Percentiles rank a stretch among this genome's conserved stretches.
Conservation (phyloP, 92 coral and sea anemone genomes). For the Hydrozoanthus gracilis region DNA sequence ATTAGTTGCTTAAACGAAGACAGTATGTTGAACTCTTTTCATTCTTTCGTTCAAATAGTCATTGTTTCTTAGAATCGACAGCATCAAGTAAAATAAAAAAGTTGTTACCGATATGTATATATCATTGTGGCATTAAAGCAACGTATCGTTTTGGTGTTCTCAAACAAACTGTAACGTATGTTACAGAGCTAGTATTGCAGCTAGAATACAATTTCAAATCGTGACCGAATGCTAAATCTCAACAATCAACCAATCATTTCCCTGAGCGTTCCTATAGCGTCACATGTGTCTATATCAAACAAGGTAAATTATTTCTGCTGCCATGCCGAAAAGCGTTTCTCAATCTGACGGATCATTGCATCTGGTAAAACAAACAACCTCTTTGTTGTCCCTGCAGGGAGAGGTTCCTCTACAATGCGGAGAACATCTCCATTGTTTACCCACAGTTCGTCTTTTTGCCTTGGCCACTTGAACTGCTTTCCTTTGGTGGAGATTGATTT, state of each 20-base stretch:
- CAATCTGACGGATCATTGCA: conserved; percentile 25
- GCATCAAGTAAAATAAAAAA: too few species aligned
- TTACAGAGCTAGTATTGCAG: conserved; percentile 2
- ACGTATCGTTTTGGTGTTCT: conserved; percentile 14
- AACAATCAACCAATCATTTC: conserved; percentile 1
- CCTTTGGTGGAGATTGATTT: conserved; percentile 5
- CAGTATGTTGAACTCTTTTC: background rate
- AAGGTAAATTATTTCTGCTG: conserved; percentile 18
- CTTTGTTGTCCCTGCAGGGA: conserved; percentile 25
- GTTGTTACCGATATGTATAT: background rate
- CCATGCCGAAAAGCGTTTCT: conserved; percentile 14
- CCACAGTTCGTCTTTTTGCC: conserved; percentile 40
- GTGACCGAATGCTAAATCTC: conserved; percentile 10
- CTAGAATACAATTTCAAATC: background rate
- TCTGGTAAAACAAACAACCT: conserved; percentile 11
- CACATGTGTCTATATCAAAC: background rate
- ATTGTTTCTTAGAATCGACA: background rate
- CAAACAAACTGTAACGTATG: conserved; percentile 19
- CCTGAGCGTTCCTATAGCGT: conserved; percentile 14
- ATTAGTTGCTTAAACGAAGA: conserved; percentile 11
- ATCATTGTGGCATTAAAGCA: background rate
- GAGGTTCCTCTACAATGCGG: conserved; percentile 32
- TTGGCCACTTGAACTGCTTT: conserved; percentile 39
- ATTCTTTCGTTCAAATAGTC: background rate
- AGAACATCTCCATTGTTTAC: conserved; percentile 25